Evolutionary conservation across 2,888 invertebrate species (phyloP).

Genomic region (Vesta saturnalis): DNA sequence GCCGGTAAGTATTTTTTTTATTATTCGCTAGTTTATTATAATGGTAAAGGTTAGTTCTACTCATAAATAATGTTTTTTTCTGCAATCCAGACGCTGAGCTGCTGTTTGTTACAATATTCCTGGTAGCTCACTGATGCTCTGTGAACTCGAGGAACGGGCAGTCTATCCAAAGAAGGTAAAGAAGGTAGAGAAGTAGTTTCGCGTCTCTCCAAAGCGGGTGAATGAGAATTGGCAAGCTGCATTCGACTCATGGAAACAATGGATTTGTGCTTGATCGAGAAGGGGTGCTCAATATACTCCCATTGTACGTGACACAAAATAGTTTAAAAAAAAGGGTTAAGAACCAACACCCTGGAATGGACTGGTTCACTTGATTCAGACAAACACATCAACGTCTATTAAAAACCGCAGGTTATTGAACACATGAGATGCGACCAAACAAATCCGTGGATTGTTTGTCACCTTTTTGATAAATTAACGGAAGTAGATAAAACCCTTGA

Average conservation of each 20-base stretch:
- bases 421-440: too few species aligned
- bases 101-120: background rate
- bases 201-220: background rate
- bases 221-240: background rate
- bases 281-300: too few species aligned
- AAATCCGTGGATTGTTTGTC: background rate
- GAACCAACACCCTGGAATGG: background rate
- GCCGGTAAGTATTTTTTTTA: too few species aligned
- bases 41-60: too few species aligned
- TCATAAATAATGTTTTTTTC: too few species aligned
- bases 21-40: too few species aligned
- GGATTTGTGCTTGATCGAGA: background rate
- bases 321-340: background rate
- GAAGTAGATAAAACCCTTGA: background rate
- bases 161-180: too few species aligned
- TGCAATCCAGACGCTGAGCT: too few species aligned
- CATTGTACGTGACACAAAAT: background rate
- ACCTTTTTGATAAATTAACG: background rate
- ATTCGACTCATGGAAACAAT: background rate
- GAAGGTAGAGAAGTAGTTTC: background rate
- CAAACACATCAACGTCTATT: background rate
- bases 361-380: background rate
- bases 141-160: too few species aligned
- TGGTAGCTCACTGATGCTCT: background rate
- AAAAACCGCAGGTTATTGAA: background rate